Evolutionary conservation across 2,888 invertebrate species (phyloP).

Genomic region (Hydrotaea diabolus): DNA sequence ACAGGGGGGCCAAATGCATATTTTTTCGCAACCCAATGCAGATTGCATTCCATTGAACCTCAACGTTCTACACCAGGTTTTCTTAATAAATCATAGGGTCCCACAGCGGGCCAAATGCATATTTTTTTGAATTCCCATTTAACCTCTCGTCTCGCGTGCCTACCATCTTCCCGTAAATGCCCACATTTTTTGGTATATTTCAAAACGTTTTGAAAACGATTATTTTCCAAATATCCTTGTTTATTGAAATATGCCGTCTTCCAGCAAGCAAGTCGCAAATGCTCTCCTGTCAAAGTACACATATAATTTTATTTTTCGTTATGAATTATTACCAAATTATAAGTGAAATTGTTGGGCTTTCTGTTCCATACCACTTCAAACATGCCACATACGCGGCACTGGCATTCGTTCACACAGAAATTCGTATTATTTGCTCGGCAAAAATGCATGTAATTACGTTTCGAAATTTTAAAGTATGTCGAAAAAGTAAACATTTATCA

Average conservation of each 20-base stretch:
- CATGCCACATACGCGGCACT: neutral
- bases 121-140: too few relatives aligned
- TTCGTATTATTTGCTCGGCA: constrained; percentile 25
- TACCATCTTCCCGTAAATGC: too few relatives aligned
- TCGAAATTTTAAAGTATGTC: constrained; percentile 44
- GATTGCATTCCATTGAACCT: too few relatives aligned
- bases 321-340: constrained; percentile 26
- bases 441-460: constrained; percentile 58
- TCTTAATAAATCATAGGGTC: too few relatives aligned
- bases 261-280: constrained; percentile 23
- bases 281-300: constrained; percentile 28
- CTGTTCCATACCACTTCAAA: neutral
- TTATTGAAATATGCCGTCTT: neutral
- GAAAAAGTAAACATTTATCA: constrained; percentile 40
- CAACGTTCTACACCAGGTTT: too few relatives aligned
- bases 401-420: neutral
- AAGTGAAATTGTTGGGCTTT: constrained; percentile 22
- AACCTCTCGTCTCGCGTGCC: too few relatives aligned
- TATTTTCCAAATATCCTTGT: neutral
- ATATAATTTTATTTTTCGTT: constrained; percentile 2
- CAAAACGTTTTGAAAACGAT: neutral
- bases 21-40: too few relatives aligned
- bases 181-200: too few relatives aligned
- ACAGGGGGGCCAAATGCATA: too few relatives aligned
- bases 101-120: too few relatives aligned